Percentiles rank a stretch among this genome's conserved stretches.
Evolutionary conservation across 2,113 vertebrate genomes (phyloP).

Genomic region (Rhombomys opimus): DNA sequence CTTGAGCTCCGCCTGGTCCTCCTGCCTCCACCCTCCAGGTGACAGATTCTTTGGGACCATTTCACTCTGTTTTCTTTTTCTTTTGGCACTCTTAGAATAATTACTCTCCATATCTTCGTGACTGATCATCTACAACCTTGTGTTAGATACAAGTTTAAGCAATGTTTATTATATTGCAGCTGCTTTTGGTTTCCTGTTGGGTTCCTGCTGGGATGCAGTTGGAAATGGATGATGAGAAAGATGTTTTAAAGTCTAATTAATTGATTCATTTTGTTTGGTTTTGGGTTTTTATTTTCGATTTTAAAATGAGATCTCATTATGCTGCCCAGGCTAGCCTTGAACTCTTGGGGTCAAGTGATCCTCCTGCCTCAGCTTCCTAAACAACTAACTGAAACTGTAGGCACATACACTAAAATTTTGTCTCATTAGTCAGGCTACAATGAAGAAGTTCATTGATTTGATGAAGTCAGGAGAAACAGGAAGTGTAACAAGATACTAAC

Average conservation of each 20-base stretch:
- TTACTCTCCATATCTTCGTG: not conserved
- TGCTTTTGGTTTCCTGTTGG: not conserved
- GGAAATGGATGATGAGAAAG: not conserved
- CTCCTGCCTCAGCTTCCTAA: not conserved
- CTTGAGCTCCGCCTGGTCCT: not conserved
- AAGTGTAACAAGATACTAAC: not conserved
- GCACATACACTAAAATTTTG: not conserved
- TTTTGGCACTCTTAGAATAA: not conserved
- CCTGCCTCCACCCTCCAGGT: not conserved
- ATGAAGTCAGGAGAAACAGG: not conserved
- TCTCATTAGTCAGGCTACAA: slow-evolving; percentile 13
- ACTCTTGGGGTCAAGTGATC: not conserved
- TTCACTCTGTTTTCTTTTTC: not conserved
- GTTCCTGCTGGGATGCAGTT: not conserved
- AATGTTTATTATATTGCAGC: not conserved
- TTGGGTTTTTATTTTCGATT: not conserved
- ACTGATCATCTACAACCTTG: not conserved
- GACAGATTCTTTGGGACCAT: not conserved
- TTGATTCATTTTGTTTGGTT: not conserved
- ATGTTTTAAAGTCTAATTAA: not conserved
- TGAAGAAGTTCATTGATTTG: not conserved
- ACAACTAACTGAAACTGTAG: not conserved
- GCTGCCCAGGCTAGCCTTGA: not conserved
- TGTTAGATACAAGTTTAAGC: not conserved
- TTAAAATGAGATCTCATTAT: not conserved